phyloP scores from a whole-genome alignment of 2,888 invertebrate species.

The Torymus auratus region DNA sequence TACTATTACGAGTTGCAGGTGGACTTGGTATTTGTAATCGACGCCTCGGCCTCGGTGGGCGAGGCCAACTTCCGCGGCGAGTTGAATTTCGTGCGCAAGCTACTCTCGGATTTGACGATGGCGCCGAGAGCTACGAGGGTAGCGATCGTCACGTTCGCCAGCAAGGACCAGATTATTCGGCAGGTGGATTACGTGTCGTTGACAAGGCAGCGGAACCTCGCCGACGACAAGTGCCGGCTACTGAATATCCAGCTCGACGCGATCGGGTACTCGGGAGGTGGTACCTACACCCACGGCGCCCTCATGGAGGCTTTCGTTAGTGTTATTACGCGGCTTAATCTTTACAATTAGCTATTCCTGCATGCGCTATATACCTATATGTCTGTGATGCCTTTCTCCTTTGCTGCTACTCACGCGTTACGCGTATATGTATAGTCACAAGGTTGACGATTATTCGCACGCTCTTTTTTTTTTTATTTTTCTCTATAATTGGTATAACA shows the following conservation, averaged over 20 bases:
- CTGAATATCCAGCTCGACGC: constrained; percentile 80
- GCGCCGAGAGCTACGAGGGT: constrained; percentile 82
- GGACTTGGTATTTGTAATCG: constrained; percentile 83
- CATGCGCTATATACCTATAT: too few relatives aligned
- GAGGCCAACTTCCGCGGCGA: constrained; percentile 82
- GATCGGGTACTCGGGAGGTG: constrained; percentile 82
- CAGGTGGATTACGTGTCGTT: constrained; percentile 81
- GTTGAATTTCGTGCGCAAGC: constrained; percentile 82
- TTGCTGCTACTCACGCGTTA: background rate
- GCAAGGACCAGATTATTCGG: constrained; percentile 79
- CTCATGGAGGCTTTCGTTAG: constrained; percentile 81
- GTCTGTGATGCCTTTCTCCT: too few relatives aligned
- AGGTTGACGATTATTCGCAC: too few relatives aligned
- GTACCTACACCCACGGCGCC: constrained; percentile 84
- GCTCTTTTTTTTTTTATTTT: too few relatives aligned
- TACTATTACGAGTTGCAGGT: constrained; percentile 70
- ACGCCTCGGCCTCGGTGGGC: constrained; percentile 84
- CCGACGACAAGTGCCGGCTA: constrained; percentile 82
- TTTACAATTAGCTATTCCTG: background rate
- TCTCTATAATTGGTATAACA: too few relatives aligned
- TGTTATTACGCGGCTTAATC: background rate
- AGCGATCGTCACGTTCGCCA: constrained; percentile 83
- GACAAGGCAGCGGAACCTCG: constrained; percentile 67
- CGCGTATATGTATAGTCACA: background rate
- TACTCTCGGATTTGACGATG: constrained; percentile 83